Evolutionary conservation across 2,113 vertebrate species (phyloP).

Genomic region (Eidolon helvum): DNA sequence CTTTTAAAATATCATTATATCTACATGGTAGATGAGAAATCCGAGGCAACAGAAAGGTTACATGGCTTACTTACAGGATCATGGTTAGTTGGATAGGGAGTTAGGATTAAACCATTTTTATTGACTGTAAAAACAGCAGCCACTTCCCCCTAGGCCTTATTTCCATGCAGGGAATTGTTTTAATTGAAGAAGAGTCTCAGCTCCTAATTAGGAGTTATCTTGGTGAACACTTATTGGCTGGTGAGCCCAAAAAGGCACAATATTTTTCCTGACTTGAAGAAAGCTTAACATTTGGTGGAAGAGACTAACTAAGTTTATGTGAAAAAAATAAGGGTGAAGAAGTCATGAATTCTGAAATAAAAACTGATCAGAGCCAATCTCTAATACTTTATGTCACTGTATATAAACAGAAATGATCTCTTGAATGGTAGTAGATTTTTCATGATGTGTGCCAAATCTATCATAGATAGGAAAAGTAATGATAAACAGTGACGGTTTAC

Average conservation of each 20-base stretch:
- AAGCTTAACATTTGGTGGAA: not conserved
- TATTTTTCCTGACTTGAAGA: not conserved
- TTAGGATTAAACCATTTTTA: not conserved
- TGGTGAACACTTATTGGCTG: not conserved
- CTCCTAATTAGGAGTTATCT: not conserved
- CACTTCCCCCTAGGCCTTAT: not conserved
- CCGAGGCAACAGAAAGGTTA: not conserved
- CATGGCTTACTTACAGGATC: not conserved
- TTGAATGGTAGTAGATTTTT: not conserved
- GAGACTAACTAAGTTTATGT: not conserved
- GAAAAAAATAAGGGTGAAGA: not conserved
- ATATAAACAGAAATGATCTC: not conserved
- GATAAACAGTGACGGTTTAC: not conserved
- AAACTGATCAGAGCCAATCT: not conserved
- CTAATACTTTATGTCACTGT: not conserved
- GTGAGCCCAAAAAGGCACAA: not conserved
- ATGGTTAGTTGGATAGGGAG: not conserved
- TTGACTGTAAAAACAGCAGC: not conserved
- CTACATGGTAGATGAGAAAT: not conserved
- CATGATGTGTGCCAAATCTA: not conserved
- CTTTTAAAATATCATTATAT: constrained; percentile 32
- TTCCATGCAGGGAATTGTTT: not conserved
- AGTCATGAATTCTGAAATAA: not conserved
- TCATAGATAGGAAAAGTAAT: not conserved
- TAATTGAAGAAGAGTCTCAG: not conserved